phyloP scores from a whole-genome alignment of 2,888 invertebrate genomes.

The Allolobophora icterica region DNA sequence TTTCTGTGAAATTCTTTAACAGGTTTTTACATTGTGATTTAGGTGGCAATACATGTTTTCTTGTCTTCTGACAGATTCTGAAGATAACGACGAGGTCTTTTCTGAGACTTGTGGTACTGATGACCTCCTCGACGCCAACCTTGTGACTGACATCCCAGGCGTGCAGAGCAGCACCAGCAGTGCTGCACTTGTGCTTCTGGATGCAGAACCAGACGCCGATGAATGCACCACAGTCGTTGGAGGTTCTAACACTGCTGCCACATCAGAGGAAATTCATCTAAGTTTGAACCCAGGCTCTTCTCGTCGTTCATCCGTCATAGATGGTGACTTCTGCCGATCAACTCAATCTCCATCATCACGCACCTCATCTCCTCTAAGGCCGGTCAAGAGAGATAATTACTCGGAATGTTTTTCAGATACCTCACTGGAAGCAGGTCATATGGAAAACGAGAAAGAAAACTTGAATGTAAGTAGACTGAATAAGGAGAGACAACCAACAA shows the following conservation, averaged over 20 bases:
- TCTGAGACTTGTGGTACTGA: neutral
- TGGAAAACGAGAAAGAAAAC: conserved; percentile 7
- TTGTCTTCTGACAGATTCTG: neutral
- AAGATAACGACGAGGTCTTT: neutral
- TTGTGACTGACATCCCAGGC: neutral
- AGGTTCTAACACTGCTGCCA: neutral
- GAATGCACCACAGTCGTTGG: neutral
- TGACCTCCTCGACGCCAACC: neutral
- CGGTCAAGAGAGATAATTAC: neutral
- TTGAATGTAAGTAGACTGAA: neutral
- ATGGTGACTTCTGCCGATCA: conserved; percentile 1
- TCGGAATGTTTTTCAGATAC: neutral
- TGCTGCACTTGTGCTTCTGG: neutral
- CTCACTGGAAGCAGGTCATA: neutral
- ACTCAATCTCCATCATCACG: neutral
- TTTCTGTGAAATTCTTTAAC: too few species aligned
- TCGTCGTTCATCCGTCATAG: neutral
- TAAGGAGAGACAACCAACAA: neutral
- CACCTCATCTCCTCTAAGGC: neutral
- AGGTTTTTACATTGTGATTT: too few species aligned
- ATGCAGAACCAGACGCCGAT: neutral
- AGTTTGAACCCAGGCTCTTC: neutral
- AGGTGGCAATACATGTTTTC: neutral
- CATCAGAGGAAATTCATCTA: neutral
- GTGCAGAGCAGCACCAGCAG: neutral